Base-by-base conservation (phyloP, 2,888 invertebrate genomes). In the Conops quadrifasciatus region DNA sequence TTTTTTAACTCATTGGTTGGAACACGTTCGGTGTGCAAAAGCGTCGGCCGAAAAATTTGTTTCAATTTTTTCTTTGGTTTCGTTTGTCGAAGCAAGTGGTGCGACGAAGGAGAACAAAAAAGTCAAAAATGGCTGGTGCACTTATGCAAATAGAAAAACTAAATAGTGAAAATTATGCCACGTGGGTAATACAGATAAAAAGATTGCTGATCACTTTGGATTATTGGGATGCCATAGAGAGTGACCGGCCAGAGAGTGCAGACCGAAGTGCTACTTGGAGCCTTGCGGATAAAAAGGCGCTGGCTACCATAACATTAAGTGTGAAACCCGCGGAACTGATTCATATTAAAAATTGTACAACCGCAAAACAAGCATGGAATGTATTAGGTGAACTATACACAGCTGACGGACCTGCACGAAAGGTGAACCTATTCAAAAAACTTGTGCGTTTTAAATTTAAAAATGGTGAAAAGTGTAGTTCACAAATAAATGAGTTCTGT, bases 181-280 rank as follows among this genome's bases (percentile, higher is more conserved):
- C 63, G 19, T 74, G 72, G 74, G 36, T 36, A 13, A 28, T 72
- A n/a, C 68, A 72, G 24, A 74, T 72, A 49, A 71, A 71, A 68
- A 74, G 71, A 56, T 43, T 66, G 2, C 51, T 72, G 15, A 71
- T 72, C n/a, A 72, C 71, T 9, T n/a, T 67, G n/a, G 68, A 72
- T 56, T 60, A 53, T 16, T 73, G 70, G 68, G 36, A 58, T 16
- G 53, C 56, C 9, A 43, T 9, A 63, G 47, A 21, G 24, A 36
- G 21, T 63, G 70, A 53, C 19, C 30, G 9, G 21, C 24, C 13
- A 21, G 21, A 43, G 28, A 26, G 1, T 28, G 60, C 24, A 21
- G 36, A 36, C 5, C 5, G 4, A 9, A 36, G 9, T 7, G 64
- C 71, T 2, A 49, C 4, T 4, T 66, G 49, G 53, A 2, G 7